Evolutionary conservation across 2,888 invertebrate genomes (phyloP), one percentile per base, ranked within the genome.

Genomic region (Machimus atricapillus): DNA sequence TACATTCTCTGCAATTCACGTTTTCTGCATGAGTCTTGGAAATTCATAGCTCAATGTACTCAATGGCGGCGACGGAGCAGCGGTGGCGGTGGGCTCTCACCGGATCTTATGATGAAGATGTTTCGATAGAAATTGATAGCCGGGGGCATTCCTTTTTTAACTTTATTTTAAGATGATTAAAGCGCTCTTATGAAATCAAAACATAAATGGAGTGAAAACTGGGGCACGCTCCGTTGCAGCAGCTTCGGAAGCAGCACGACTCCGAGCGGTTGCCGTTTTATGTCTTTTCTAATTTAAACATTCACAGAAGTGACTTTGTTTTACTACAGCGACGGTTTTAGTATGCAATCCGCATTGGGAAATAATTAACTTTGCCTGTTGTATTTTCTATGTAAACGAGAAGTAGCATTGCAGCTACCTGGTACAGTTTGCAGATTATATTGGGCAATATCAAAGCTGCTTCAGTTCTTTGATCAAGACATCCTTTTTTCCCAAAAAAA

Each of bases 61-160:
- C 4, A 43, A 12, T 16, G 43, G 16, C 43, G 43, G 14, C 43
- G 43, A n/a, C n/a, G n/a, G n/a, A n/a, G 5, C 52, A 23, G 56
- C 56, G 23, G n/a, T n/a, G 2, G 52, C 56, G 23, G 1, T 46
- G 43, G 27, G 23, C 27, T 8, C 52, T 31, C 56, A 23, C 27
- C 52, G 34, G 34, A 81, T 81, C 81, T 79, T 43, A 27, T 56
- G 52, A 81, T 81, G 81, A 81, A 81, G 81, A 81, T 34, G 81
- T 81, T 81, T 34, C 56, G 52, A 81, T 81, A 31, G 81, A 56
- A 52, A 81, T 56, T 56, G 81, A 81, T 56, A 81, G 81, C 52
- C 31, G 23, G 19, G 19, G 23, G 31, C 19, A 27, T 31, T 52
- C 37, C 34, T 16, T 34, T 76, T 46, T 23, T 52, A 19, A 78